Evolutionary conservation across 2,113 vertebrate genomes (phyloP).

Genomic region (Polypterus senegalus): DNA sequence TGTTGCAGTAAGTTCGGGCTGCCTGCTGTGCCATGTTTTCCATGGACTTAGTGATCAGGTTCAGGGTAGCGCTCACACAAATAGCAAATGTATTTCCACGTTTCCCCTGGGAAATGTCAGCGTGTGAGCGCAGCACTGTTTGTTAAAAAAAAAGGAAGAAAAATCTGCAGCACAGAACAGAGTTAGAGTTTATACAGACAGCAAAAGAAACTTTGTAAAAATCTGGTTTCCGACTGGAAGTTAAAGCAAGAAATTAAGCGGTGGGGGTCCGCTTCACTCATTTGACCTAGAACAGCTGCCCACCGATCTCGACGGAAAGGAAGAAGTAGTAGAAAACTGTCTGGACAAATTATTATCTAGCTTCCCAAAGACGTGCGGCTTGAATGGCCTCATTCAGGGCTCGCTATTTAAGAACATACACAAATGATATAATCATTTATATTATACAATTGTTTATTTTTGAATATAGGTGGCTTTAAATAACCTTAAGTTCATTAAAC

Average conservation of each 20-base stretch:
- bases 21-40: slow-evolving; percentile 12
- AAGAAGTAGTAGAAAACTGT: slow-evolving; percentile 36
- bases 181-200: slow-evolving; percentile 20
- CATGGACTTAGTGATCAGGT: slow-evolving; percentile 26
- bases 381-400: slow-evolving; percentile 53
- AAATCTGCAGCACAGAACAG: neutral
- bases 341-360: slow-evolving; percentile 37
- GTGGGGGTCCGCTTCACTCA: slow-evolving; percentile 30
- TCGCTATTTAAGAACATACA: slow-evolving; percentile 48
- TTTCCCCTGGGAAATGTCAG: slow-evolving; percentile 16
- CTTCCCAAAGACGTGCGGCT: slow-evolving; percentile 55
- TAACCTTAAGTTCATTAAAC: too few relatives aligned
- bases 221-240: slow-evolving; percentile 45
- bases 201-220: slow-evolving; percentile 17
- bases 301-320: slow-evolving; percentile 25
- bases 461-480: too few relatives aligned
- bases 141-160: slow-evolving; percentile 23
- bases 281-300: slow-evolving; percentile 48
- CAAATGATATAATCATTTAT: too few relatives aligned
- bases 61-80: slow-evolving; percentile 17
- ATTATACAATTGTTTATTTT: too few relatives aligned
- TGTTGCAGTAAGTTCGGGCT: neutral
- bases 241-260: slow-evolving; percentile 47
- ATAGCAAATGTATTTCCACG: slow-evolving; percentile 13
- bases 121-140: slow-evolving; percentile 23